These are phyloP conservation scores for Babyrousa celebensis DNA, from an alignment of 2,797 vertebrate species.

Conservation along the genomic window DNA sequence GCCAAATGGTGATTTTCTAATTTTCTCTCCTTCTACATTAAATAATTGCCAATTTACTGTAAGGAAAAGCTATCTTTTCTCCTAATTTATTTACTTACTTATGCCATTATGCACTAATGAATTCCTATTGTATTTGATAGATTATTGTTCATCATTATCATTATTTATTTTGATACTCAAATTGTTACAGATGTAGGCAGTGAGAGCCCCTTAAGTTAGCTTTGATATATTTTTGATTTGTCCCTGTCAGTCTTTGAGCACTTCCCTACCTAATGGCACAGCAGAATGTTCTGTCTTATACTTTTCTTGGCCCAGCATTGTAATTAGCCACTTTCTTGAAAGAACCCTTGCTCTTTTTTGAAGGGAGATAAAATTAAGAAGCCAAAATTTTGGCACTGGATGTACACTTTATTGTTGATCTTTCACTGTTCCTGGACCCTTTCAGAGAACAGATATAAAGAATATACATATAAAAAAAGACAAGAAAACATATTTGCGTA, in stretches of 20 bases:
- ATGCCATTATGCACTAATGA: background rate
- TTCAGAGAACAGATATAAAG: background rate
- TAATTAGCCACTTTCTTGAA: background rate
- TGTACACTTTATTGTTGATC: background rate
- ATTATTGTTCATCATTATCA: background rate
- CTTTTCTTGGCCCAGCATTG: background rate
- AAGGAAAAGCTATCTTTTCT: slow-evolving; percentile 9
- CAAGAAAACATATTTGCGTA: background rate
- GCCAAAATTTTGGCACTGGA: background rate
- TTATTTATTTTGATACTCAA: slow-evolving; percentile 21
- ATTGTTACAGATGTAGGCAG: background rate
- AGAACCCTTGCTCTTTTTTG: background rate
- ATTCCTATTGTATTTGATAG: background rate
- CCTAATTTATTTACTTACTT: background rate
- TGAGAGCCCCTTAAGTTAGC: background rate
- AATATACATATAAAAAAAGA: background rate
- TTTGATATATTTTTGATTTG: background rate
- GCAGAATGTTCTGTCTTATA: background rate
- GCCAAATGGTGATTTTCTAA: slow-evolving; percentile 61
- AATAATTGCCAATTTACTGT: slow-evolving; percentile 53
- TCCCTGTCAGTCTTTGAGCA: background rate
- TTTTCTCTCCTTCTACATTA: slow-evolving; percentile 54
- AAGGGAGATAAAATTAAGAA: background rate
- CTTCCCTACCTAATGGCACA: slow-evolving; percentile 9
- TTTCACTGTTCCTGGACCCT: background rate